phyloP scores from a whole-genome alignment of 2,113 vertebrate genomes.

The Lucifuga dentata region DNA sequence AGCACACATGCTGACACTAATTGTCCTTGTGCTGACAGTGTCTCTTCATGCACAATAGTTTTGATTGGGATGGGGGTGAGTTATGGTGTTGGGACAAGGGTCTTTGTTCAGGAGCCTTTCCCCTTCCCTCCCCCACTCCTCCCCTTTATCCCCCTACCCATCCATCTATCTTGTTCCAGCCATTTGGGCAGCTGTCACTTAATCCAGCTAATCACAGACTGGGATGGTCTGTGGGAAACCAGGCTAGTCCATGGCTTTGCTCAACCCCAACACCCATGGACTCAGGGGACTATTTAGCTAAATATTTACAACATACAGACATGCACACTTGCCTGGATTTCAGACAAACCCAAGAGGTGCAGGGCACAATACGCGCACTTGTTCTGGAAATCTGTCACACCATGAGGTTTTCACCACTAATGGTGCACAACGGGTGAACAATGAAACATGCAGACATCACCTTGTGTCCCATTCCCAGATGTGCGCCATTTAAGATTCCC shows the following conservation, averaged over 20 bases:
- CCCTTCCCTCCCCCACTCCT: conserved; percentile 69
- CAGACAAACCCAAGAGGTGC: conserved; percentile 22
- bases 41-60: conserved; percentile 71
- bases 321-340: conserved; percentile 20
- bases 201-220: conserved; percentile 87
- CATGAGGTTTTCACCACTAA: background rate
- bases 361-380: conserved; percentile 24
- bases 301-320: conserved; percentile 51
- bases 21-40: conserved; percentile 70
- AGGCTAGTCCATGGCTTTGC: conserved; percentile 71
- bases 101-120: conserved; percentile 80
- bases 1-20: conserved; percentile 74
- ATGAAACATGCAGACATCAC: background rate
- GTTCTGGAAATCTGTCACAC: background rate
- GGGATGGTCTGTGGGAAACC: conserved; percentile 79
- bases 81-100: conserved; percentile 78
- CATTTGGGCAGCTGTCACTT: conserved; percentile 88
- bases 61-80: conserved; percentile 74
- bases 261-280: conserved; percentile 41
- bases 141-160: conserved; percentile 72
- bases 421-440: background rate
- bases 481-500: background rate
- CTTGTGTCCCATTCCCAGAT: background rate
- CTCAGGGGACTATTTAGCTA: conserved; percentile 47
- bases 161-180: conserved; percentile 80